Percentiles rank a stretch among this genome's conserved stretches.
These are phyloP conservation scores for Caenorhabditis zanzibari DNA, from an alignment of 2,888 invertebrate genomes.

Conservation along the genomic window DNA sequence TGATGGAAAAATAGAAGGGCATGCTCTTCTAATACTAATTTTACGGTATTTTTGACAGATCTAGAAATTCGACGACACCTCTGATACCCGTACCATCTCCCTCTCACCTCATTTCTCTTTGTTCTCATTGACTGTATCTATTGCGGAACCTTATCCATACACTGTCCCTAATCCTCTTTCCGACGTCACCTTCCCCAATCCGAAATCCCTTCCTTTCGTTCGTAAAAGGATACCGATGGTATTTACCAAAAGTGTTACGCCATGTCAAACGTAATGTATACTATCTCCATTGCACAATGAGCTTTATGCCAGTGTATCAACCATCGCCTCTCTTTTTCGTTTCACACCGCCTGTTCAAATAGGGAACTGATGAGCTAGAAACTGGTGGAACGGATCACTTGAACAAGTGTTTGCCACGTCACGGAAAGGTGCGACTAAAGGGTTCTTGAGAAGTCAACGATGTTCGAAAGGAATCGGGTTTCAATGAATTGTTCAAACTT, in stretches of 20 bases:
- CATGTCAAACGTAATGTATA: slow-evolving; percentile 61
- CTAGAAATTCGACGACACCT: too few relatives aligned
- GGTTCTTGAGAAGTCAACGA: slow-evolving; percentile 25
- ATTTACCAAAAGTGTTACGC: slow-evolving; percentile 56
- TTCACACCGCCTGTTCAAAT: slow-evolving; percentile 54
- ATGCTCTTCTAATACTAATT: too few relatives aligned
- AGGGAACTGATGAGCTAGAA: slow-evolving; percentile 1
- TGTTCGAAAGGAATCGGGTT: slow-evolving; percentile 19
- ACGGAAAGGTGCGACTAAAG: slow-evolving; percentile 36
- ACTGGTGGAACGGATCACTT: slow-evolving; percentile 17
- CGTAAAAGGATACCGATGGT: slow-evolving; percentile 43
- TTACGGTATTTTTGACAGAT: too few relatives aligned
- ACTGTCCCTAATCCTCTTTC: slow-evolving; percentile 4
- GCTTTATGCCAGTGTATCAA: slow-evolving; percentile 62
- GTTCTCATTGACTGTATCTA: slow-evolving; percentile 27
- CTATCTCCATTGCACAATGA: slow-evolving; percentile 54
- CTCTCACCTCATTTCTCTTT: not conserved
- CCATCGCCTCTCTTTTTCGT: not conserved
- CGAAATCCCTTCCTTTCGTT: slow-evolving; percentile 21
- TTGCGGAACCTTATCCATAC: slow-evolving; percentile 27
- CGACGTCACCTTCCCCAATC: slow-evolving; percentile 15
- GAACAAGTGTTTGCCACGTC: slow-evolving; percentile 43
- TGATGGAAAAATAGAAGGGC: too few relatives aligned
- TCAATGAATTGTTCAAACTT: slow-evolving; percentile 7
- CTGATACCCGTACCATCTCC: too few relatives aligned